Percentiles rank a stretch among this genome's conserved stretches.
Evolutionary conservation across 2,113 vertebrate species (phyloP).

Genomic region (Ailuropoda melanoleuca): DNA sequence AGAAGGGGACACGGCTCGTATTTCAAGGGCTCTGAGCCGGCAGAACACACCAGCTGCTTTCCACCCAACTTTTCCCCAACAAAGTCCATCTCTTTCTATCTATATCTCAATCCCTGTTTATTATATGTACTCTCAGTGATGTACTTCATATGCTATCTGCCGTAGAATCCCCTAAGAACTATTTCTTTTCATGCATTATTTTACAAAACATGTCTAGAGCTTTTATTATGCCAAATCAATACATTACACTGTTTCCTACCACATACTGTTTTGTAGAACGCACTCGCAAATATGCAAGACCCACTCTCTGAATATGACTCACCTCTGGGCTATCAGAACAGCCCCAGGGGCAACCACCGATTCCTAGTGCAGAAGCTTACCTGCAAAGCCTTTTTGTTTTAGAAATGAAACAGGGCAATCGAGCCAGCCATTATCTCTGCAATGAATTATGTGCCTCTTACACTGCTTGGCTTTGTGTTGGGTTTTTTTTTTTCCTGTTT

Average conservation of each 20-base stretch:
- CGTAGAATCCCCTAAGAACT: neutral
- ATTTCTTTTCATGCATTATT: neutral
- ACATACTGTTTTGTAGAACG: neutral
- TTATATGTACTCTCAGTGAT: neutral
- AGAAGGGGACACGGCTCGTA: neutral
- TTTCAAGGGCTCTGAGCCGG: neutral
- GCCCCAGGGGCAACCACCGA: neutral
- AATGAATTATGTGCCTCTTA: neutral
- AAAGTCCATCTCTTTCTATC: neutral
- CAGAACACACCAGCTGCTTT: neutral
- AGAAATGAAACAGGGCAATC: neutral
- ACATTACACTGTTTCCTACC: neutral
- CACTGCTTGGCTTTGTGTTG: constrained; percentile 13
- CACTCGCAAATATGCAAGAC: neutral
- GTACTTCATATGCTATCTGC: neutral
- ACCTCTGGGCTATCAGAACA: neutral
- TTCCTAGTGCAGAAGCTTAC: neutral
- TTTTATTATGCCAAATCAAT: constrained; percentile 19
- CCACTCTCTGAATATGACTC: neutral
- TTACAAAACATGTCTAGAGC: neutral
- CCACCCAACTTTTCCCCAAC: neutral
- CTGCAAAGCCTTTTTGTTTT: constrained; percentile 8
- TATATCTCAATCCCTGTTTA: neutral
- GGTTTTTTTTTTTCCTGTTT: neutral
- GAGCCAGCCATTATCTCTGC: neutral